Base-by-base conservation (phyloP, 2,888 invertebrate species). In the Saturnia pavonia region DNA sequence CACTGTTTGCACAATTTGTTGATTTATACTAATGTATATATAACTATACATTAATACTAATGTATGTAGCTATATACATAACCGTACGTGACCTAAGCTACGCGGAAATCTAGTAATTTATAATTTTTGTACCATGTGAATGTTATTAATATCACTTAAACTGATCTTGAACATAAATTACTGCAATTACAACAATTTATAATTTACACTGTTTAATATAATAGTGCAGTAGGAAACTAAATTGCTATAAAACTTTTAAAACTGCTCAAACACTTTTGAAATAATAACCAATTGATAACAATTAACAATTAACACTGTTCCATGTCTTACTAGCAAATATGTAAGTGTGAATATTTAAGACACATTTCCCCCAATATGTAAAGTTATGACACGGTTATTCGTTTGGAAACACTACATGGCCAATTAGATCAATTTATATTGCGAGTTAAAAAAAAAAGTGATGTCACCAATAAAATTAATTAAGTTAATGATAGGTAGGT, bases 401-500 rank as follows among this genome's bases (percentile, higher is more conserved):
- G n/a, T n/a, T 54, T 11, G 54, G 14, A 9, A 8, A 27, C 4
- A 27, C 27, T 25, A 27, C 14, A 60, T 34, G 2, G 6, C 34
- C 34, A 34, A 19, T 51, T 1, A 51, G 19, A 19, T 7, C 48
- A 51, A 11, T 2, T 1, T 12, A 51, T 25, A 25, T 9, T 57
- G 1, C 19, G 40, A n/a, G 8, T 65, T 65, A 19, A 40, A 65
- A 63, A 19, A 40, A 65, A 19, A 40, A 65, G 11, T 40, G 40
- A 65, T n/a, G 65, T 40, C 34, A 65, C 11, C n/a, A 65, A 65
- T 40, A 65, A 65, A 11, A 40, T 8, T 40, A 65, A n/a, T 65
- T 34, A 19, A 65, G 12, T 9, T 19, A 27, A 65, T n/a, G 11
- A 40, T 40, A 40, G 19, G 34, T 57, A 65, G 11, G 40, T 65